phyloP scores from a whole-genome alignment of 1,140 invertebrate genomes.

The Tetramorium simillimum region DNA sequence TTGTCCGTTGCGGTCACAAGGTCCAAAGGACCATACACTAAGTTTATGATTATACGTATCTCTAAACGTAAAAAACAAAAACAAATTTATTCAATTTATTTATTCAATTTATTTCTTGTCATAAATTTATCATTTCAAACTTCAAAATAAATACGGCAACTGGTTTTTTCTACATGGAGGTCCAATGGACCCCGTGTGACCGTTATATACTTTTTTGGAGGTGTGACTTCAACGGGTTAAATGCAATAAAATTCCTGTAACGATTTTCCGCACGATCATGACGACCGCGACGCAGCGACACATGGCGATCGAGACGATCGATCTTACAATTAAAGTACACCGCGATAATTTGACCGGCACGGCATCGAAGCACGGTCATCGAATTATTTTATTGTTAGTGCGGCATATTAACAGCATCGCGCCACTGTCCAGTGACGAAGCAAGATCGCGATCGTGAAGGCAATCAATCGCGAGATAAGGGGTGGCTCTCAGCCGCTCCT shows the following conservation, averaged over 20 bases:
- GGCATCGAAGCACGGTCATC: background rate
- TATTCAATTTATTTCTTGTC: too few species aligned
- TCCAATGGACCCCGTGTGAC: too few species aligned
- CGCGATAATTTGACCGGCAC: background rate
- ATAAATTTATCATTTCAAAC: too few species aligned
- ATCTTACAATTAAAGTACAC: background rate
- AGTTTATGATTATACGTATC: too few species aligned
- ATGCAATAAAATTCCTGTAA: background rate
- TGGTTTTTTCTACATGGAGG: too few species aligned
- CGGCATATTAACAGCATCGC: background rate
- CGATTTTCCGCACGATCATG: background rate
- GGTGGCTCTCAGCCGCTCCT: background rate
- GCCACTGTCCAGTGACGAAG: background rate
- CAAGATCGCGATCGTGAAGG: constrained; percentile 12
- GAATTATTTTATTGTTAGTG: background rate
- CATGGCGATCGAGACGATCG: background rate
- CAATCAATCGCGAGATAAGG: constrained; percentile 37
- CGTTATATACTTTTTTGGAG: too few species aligned
- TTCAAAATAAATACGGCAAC: too few species aligned
- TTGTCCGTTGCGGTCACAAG: too few species aligned
- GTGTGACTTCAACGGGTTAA: too few species aligned
- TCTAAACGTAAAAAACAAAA: too few species aligned
- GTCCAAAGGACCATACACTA: too few species aligned
- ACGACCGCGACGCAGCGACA: background rate
- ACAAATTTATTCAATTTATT: too few species aligned